A percentile compares a stretch with the other conserved stretches of the same genome.
Conservation (phyloP, 2,888 invertebrate species). For the Autographa pulchrina region DNA sequence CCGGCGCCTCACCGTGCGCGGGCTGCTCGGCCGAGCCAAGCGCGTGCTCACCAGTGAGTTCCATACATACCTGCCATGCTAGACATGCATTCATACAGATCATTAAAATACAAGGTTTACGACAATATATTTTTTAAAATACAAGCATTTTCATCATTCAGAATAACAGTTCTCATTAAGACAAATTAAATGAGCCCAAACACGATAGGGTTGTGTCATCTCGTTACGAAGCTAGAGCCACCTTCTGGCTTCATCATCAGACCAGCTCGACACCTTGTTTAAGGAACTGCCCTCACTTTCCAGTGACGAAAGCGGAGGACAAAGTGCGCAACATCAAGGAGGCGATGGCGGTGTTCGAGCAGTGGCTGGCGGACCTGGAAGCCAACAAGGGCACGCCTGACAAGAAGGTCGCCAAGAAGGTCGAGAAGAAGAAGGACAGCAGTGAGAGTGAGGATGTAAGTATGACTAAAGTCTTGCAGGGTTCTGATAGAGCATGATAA, state of each 20-base stretch:
- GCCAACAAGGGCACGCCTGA: slow-evolving; percentile 74
- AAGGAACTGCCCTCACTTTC: too few relatives aligned
- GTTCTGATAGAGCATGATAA: too few relatives aligned
- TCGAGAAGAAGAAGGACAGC: slow-evolving; percentile 63
- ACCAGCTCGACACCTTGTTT: neutral
- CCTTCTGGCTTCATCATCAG: too few relatives aligned
- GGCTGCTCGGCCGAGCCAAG: slow-evolving; percentile 80
- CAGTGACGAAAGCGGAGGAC: slow-evolving; percentile 92
- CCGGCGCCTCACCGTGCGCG: slow-evolving; percentile 90
- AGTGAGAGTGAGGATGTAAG: slow-evolving; percentile 60
- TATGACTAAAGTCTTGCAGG: too few relatives aligned
- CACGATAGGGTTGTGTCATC: too few relatives aligned
- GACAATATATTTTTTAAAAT: too few relatives aligned
- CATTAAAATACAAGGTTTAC: too few relatives aligned
- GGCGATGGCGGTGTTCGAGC: slow-evolving; percentile 91
- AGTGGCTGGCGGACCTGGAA: slow-evolving; percentile 90
- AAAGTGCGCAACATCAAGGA: slow-evolving; percentile 92
- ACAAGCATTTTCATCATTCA: too few relatives aligned
- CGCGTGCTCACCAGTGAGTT: slow-evolving; percentile 72
- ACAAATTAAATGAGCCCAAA: too few relatives aligned
- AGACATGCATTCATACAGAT: too few relatives aligned
- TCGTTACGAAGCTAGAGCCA: too few relatives aligned
- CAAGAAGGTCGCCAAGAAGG: slow-evolving; percentile 66
- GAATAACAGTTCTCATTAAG: too few relatives aligned
- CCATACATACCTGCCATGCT: neutral